Conservation (phyloP, 2,888 invertebrate species). For the Leptopilina drosophilae region DNA sequence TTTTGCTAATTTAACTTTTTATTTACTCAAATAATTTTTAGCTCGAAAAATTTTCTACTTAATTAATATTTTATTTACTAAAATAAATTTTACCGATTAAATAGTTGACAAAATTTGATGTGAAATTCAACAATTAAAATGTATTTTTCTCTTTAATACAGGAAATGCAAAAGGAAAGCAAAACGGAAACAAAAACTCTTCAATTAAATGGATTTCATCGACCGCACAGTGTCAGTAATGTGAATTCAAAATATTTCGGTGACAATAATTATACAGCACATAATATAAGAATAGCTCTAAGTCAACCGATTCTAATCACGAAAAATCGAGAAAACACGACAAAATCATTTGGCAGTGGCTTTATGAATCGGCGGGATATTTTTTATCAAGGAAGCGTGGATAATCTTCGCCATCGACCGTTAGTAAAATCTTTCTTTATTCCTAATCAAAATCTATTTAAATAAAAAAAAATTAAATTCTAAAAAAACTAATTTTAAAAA, state of each 20-base stretch:
- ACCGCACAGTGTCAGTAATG: slow-evolving; percentile 56
- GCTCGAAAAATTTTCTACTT: not conserved
- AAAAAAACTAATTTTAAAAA: too few relatives aligned
- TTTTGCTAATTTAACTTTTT: too few relatives aligned
- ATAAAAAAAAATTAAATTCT: too few relatives aligned
- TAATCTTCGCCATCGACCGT: slow-evolving; percentile 76
- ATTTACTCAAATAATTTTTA: too few relatives aligned
- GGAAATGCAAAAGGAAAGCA: slow-evolving; percentile 24
- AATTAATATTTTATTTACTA: too few relatives aligned
- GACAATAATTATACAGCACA: slow-evolving; percentile 54
- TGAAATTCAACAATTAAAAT: too few relatives aligned
- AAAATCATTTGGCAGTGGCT: slow-evolving; percentile 82
- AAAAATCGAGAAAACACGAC: slow-evolving; percentile 72
- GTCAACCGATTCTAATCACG: slow-evolving; percentile 83
- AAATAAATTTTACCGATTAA: too few relatives aligned
- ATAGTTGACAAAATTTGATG: too few relatives aligned
- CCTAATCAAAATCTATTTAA: too few relatives aligned
- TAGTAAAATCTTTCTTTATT: slow-evolving; percentile 48
- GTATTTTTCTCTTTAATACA: not conserved
- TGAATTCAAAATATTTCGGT: slow-evolving; percentile 56
- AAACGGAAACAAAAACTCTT: slow-evolving; percentile 39
- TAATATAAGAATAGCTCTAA: slow-evolving; percentile 81
- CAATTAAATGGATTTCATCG: slow-evolving; percentile 53
- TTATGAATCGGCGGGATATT: slow-evolving; percentile 91
- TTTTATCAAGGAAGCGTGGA: slow-evolving; percentile 90